These are phyloP conservation scores for Mareca strepera DNA, from an alignment of 2,797 vertebrate genomes.

Conservation along the genomic window DNA sequence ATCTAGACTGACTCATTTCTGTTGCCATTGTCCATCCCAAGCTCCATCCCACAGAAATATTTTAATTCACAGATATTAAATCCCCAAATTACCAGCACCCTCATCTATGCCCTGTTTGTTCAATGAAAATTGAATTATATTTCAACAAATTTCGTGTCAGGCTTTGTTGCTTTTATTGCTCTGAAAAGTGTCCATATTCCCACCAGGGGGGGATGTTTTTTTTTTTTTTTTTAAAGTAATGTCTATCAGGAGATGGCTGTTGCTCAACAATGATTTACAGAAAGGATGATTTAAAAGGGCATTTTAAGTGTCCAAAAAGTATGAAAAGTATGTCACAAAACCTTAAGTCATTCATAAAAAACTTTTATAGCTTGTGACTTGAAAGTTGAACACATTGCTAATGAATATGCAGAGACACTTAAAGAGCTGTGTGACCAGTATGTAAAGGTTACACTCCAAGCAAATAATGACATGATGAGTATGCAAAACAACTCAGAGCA, in stretches of 20 bases:
- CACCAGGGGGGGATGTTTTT: constrained; percentile 60
- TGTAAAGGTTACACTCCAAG: not conserved
- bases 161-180: not conserved
- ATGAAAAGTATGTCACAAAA: not conserved
- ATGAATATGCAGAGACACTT: constrained; percentile 2
- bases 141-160: not conserved
- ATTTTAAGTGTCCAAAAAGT: not conserved
- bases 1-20: not conserved
- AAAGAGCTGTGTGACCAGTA: not conserved
- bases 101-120: not conserved
- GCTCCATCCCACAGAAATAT: not conserved
- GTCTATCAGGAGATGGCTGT: not conserved
- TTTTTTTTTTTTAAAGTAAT: not conserved
- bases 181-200: not conserved
- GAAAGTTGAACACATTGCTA: constrained; percentile 4
- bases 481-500: not conserved
- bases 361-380: not conserved
- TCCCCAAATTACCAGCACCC: not conserved
- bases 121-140: not conserved
- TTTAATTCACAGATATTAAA: not conserved
- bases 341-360: not conserved
- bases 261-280: not conserved
- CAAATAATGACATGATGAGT: not conserved
- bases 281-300: not conserved
- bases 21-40: not conserved